Evolutionary conservation across 2,113 vertebrate species (phyloP).

Genomic region (Nematolebias whitei): DNA sequence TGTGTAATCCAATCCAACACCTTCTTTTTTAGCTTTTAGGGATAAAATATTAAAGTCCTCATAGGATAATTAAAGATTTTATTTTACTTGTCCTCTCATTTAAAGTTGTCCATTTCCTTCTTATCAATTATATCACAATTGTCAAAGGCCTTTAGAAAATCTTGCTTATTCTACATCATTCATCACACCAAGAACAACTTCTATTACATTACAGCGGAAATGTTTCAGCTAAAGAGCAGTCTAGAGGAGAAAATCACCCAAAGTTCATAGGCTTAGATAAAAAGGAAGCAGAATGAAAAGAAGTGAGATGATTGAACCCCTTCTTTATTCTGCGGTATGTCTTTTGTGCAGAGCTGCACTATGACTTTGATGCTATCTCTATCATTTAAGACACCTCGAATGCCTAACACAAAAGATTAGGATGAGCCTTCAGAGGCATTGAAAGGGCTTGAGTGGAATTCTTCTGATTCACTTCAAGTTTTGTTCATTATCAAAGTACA

Average conservation of each 20-base stretch:
- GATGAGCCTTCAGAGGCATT: slow-evolving; percentile 62
- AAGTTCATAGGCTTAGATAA: slow-evolving; percentile 63
- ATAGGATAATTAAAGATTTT: slow-evolving; percentile 40
- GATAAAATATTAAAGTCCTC: slow-evolving; percentile 22
- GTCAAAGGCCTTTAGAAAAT: slow-evolving; percentile 25
- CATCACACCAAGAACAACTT: slow-evolving; percentile 27
- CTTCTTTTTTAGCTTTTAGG: slow-evolving; percentile 37
- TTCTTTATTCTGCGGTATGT: slow-evolving; percentile 65
- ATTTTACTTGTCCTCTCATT: slow-evolving; percentile 33
- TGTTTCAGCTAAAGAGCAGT: slow-evolving; percentile 44
- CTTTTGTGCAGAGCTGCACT: slow-evolving; percentile 67
- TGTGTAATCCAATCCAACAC: slow-evolving; percentile 34
- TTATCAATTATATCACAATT: slow-evolving; percentile 30
- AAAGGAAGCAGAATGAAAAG: slow-evolving; percentile 71
- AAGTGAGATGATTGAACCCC: slow-evolving; percentile 70
- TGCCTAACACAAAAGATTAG: slow-evolving; percentile 68
- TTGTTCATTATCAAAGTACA: slow-evolving; percentile 48
- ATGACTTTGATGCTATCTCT: slow-evolving; percentile 74
- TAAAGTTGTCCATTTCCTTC: slow-evolving; percentile 21
- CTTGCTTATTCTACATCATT: slow-evolving; percentile 4
- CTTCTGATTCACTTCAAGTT: slow-evolving; percentile 43
- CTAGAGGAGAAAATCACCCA: slow-evolving; percentile 59
- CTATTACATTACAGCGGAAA: slow-evolving; percentile 60
- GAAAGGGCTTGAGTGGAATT: slow-evolving; percentile 55
- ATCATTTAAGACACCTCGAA: slow-evolving; percentile 56